Evolutionary conservation across 1,140 invertebrate species (phyloP), one percentile per base, ranked within the genome.

Genomic region (Nomia melanderi): DNA sequence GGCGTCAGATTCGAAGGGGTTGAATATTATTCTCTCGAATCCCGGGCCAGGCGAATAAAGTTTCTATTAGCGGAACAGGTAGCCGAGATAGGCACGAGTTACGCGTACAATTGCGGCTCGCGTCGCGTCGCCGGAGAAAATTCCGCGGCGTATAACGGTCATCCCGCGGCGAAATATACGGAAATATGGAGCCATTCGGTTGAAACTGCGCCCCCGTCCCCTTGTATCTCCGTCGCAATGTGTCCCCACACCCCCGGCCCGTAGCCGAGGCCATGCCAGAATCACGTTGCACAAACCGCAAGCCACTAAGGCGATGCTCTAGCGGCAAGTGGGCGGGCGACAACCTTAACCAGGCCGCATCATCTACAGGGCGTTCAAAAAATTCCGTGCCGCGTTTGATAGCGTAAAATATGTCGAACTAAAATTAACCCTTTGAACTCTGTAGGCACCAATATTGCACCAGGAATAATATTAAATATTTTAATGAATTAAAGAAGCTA

Each of bases 81-180:
- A 41, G 6, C 60, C n/a, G 5, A 29, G 27, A 31, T 41, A 25
- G 17, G 11, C 23, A 25, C 9, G 23, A 69, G 27, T 70, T 59
- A 59, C 36, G 17, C 6, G 53, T 17, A n/a, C 44, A 6, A 6
- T n/a, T 47, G 1, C 4, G 4, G 44, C 17, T 0, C 0, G 20
- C 39, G 31, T n/a, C n/a, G 56, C n/a, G 17, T 0, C 2, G n/a
- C 2, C 20, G 14, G 47, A 60, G 27, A 62, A 62, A 72, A 50
- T 50, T 62, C 36, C 36, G 1, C 23, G 29, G 14, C 31, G 20
- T 17, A 72, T 72, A 72, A 63, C 14, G 54, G 31, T 44, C 33
- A 12, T 27, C n/a, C 20, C 20, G 12, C 29, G 29, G n/a, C 23
- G 25, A 63, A 63, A 63, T 72, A 63, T 29, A 50, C 23, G 31